Base-by-base conservation (phyloP, 2,797 vertebrate genomes). In the Kryptopterus vitreolus region DNA sequence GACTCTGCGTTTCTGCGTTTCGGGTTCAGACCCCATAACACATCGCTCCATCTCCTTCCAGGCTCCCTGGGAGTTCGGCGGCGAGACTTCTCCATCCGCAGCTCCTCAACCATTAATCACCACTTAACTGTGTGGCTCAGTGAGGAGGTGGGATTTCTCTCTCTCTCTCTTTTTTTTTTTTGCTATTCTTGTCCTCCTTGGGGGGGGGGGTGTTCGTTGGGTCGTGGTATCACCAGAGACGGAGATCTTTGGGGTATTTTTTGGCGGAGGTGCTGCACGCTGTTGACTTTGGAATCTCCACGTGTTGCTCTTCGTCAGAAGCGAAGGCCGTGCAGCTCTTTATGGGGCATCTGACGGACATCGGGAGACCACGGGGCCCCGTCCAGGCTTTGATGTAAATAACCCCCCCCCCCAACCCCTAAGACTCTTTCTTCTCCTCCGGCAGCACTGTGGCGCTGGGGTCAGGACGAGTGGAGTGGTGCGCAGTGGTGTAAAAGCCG, bases 241-340 rank as follows among this genome's bases (percentile, higher is more conserved):
- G 26, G 46, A 15, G 9, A 2, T 10, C 29, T 50, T 50, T 48
- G 68, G 48, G 52, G 68, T 26, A 1, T 48, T 52, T 83, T 62
- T 20, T 29, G n/a, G 79, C 76, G 79, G 73, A 31, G 88, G 86
- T 59, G 69, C 85, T 84, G 80, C 10, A 43, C 87, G 87, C 52
- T 94, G 92, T 95, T 95, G 92, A 93, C 89, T 93, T 94, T 95
- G 93, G 94, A 95, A 88, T 89, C 89, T 88, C 84, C 69, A 22
- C 84, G 82, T 95, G 92, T 94, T 95, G 92, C 92, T 92, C 90
- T 89, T 93, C 91, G 91, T 93, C 90, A 90, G 90, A 91, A 93
- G 87, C 87, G 88, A 93, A 88, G 88, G 92, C 88, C 90, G 90
- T 89, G 90, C 87, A 87, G 92, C 92, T 89, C 93, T 94, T 95